Base-by-base conservation (phyloP, 2,888 invertebrate genomes). In the Melitaea athalia region DNA sequence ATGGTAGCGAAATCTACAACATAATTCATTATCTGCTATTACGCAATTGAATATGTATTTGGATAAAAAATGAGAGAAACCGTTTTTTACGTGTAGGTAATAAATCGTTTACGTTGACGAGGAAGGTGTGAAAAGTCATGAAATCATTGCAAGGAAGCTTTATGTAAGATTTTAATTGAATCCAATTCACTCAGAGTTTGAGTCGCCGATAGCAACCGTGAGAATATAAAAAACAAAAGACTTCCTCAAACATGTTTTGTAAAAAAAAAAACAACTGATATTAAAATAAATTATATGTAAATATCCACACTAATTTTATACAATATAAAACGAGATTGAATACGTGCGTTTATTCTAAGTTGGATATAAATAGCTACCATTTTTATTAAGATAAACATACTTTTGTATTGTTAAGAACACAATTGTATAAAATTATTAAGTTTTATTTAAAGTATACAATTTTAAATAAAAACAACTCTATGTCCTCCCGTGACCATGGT, bases 161-260 rank as follows among this genome's bases (percentile, higher is more conserved):
- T 66, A 64, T 59, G 61, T 67, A 64, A 50, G 49, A 57, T 64
- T 68, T 69, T 69, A 69, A 62, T 67, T 67, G 55, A 57, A 67
- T 49, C 49, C 45, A 11, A 61, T 33, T 42, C 59, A 52, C 59
- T 64, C 55, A 63, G 55, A 65, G 67, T 68, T 72, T 57, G 59
- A 67, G 63, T 70, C 59, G 52, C 59, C 70, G 63, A 67, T 67
- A 61, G 65, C 61, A 63, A 63, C 60, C 63, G 70, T 70, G 70
- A 65, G 70, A 72, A 66, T 57, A 49, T 7, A 5, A 38, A 31
- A 53, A 53, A 53, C 42, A 57, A 15, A 59, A 15, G 59, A 53
- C 55, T 62, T 50, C 62, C 57, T 47, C 38, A 57, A 57, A 55
- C 45, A 55, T 38, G 45, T 7, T 24, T 43, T 55, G 49, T 57